Evolutionary conservation across 2,888 invertebrate genomes (phyloP).

Genomic region (Eumacrocentrus americanus): DNA sequence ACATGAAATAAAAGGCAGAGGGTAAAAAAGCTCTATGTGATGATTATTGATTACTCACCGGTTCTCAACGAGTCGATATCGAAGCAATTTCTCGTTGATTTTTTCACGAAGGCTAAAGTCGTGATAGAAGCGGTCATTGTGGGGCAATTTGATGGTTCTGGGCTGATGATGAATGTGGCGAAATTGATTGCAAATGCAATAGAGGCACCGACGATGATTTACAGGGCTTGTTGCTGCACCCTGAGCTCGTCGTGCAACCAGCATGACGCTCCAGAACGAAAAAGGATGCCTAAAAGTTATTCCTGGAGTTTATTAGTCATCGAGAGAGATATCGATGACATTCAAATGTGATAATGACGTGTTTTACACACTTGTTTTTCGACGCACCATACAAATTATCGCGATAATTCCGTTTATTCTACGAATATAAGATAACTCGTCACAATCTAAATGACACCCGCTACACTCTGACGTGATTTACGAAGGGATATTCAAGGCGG

Average conservation of each 20-base stretch:
- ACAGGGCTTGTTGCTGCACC: slow-evolving; percentile 16
- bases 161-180: neutral
- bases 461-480: too few relatives aligned
- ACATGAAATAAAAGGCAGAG: too few relatives aligned
- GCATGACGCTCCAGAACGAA: neutral
- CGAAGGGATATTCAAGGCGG: too few relatives aligned
- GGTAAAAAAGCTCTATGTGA: too few relatives aligned
- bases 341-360: neutral
- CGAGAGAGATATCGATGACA: neutral
- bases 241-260: slow-evolving; percentile 8
- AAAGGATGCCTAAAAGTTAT: neutral
- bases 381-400: too few relatives aligned
- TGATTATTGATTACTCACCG: too few relatives aligned
- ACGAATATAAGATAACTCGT: too few relatives aligned
- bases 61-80: slow-evolving; percentile 47
- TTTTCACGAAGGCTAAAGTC: slow-evolving; percentile 42
- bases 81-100: slow-evolving; percentile 48
- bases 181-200: slow-evolving; percentile 7
- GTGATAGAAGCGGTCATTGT: slow-evolving; percentile 5
- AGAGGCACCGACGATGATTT: neutral
- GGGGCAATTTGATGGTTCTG: neutral
- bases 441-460: too few relatives aligned
- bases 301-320: neutral
- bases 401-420: too few relatives aligned
- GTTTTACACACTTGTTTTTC: neutral